These are phyloP conservation scores for Scolopax rusticola DNA, from an alignment of 2,797 vertebrate species.

Conservation along the genomic window DNA sequence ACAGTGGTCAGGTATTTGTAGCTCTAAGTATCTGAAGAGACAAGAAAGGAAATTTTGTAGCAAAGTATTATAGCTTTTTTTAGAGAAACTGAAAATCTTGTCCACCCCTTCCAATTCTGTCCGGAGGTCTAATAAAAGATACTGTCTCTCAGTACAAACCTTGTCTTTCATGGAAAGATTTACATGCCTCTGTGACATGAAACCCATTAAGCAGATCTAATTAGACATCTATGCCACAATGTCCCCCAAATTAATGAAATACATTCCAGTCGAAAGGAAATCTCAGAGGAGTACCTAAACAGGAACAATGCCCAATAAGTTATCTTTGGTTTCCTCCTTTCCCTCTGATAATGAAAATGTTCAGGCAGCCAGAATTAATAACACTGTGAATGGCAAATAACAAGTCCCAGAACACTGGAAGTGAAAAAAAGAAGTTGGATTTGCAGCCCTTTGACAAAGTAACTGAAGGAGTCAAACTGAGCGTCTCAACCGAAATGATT, in stretches of 20 bases:
- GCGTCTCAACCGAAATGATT: background rate
- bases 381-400: background rate
- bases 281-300: constrained; percentile 45
- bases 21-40: background rate
- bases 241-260: constrained; percentile 44
- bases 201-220: constrained; percentile 60
- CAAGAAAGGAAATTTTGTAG: background rate
- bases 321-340: constrained; percentile 56
- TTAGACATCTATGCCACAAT: constrained; percentile 45
- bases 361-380: constrained; percentile 65
- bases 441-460: background rate
- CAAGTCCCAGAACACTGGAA: constrained; percentile 3
- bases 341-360: constrained; percentile 65
- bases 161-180: constrained; percentile 55
- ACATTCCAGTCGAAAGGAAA: constrained; percentile 30
- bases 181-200: constrained; percentile 53
- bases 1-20: background rate
- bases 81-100: background rate
- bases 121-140: constrained; percentile 5
- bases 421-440: constrained; percentile 17
- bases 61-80: background rate
- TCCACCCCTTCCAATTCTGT: background rate
- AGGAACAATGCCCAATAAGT: constrained; percentile 42
- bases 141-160: constrained; percentile 40
- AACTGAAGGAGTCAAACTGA: background rate